Base-by-base conservation (phyloP, 1,140 invertebrate genomes). In the Zaprionus taronus region DNA sequence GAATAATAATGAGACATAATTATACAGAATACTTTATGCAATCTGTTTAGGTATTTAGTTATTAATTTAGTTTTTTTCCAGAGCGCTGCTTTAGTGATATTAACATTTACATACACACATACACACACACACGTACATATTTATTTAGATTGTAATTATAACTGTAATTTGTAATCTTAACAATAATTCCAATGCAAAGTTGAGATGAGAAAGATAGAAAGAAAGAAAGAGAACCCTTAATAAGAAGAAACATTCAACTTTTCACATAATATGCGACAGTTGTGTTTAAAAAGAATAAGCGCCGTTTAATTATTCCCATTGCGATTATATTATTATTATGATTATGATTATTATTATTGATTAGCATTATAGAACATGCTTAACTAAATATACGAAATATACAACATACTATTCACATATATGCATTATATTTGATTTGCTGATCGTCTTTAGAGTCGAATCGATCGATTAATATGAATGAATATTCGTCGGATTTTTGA, bases 81-180 rank as follows among this genome's bases (percentile, higher is more conserved):
- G 79, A 82, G 85, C 86, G 85, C 86, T 85, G 85, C 77, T 90
- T 90, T 90, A 90, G 85, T 90, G 85, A 90, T 90, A 90, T 90
- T 90, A 90, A 90, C 77, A 82, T 90, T 90, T 84, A 89, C 81
- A 81, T 65, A 79, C 64, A 75, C 70, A 28, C 28, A 26, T 5
- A 80, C 51, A 65, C 34, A 80, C 68, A 76, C 77, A 79, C 63
- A 75, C 65, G 72, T 57, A 58, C 51, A 57, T 64, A 90, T 73
- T 89, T 79, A 64, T 84, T 83, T 85, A 84, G 70, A 70, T 72
- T 68, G 67, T 83, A 83, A 81, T 77, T n/a, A 53, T 76, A 79
- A 77, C 15, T 72, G 63, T 64, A 77, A 63, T 56, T 67, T 65
- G 49, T 81, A 66, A 65, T 36, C 65, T 63, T 58, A 75, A 64